phyloP scores from a whole-genome alignment of 2,797 vertebrate genomes.

The Prunella strophiata region DNA sequence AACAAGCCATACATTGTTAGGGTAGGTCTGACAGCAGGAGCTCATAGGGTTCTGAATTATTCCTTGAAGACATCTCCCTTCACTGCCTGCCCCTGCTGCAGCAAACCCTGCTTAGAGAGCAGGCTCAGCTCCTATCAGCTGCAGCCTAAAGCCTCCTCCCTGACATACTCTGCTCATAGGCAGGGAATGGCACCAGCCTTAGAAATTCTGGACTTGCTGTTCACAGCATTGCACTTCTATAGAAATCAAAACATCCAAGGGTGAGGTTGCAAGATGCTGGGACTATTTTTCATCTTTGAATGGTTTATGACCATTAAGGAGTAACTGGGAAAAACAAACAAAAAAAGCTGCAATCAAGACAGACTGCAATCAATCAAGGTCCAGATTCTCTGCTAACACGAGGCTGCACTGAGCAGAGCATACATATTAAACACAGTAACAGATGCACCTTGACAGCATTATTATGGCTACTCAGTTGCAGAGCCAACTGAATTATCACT shows the following conservation, averaged over 20 bases:
- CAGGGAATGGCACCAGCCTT: neutral
- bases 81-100: conserved; percentile 17
- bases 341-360: neutral
- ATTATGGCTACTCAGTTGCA: neutral
- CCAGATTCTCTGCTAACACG: neutral
- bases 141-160: neutral
- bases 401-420: neutral
- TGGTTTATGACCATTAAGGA: neutral
- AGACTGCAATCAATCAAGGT: neutral
- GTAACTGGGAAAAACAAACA: neutral
- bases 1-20: neutral
- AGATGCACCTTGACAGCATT: neutral
- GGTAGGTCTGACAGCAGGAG: conserved; percentile 20
- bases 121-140: neutral
- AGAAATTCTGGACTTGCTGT: conserved; percentile 29
- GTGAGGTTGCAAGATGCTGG: neutral
- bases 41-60: neutral
- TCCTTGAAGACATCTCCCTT: conserved; percentile 10
- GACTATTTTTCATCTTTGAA: neutral
- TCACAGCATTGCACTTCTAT: neutral
- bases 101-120: neutral
- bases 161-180: neutral
- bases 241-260: conserved; percentile 6
- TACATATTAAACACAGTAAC: neutral
- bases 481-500: neutral